Conservation (phyloP, 1,140 invertebrate genomes). For the Anastrepha obliqua region DNA sequence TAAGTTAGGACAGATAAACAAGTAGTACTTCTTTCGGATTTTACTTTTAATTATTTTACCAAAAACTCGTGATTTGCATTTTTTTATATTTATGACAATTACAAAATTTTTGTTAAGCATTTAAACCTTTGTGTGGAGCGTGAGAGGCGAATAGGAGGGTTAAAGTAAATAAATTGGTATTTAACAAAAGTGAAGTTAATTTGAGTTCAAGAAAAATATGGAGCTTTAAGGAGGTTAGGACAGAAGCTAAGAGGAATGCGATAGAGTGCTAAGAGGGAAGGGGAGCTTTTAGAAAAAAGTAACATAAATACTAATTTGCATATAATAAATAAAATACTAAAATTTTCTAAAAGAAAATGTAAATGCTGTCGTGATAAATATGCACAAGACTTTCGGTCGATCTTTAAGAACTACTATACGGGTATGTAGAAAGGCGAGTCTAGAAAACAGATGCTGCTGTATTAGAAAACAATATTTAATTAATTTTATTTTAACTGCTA, state of each 20-base stretch:
- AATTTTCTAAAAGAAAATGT: neutral
- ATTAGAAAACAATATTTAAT: too few species aligned
- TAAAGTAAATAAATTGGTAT: neutral
- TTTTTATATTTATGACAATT: neutral
- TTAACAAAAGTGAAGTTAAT: neutral
- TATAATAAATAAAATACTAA: slow-evolving; percentile 9
- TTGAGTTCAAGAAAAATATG: neutral
- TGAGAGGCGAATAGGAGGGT: neutral
- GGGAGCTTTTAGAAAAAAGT: neutral
- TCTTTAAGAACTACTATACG: too few species aligned
- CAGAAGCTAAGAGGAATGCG: slow-evolving; percentile 22
- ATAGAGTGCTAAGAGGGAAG: slow-evolving; percentile 12
- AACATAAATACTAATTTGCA: neutral
- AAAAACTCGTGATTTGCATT: neutral
- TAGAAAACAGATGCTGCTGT: too few species aligned
- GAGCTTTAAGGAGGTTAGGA: neutral
- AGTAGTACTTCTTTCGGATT: neutral
- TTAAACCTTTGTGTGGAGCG: slow-evolving; percentile 5
- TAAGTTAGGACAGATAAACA: slow-evolving; percentile 1
- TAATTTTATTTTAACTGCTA: too few species aligned
- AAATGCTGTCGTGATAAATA: too few species aligned
- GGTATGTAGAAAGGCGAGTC: too few species aligned
- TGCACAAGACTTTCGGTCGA: too few species aligned
- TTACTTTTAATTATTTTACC: neutral
- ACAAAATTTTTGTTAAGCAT: slow-evolving; percentile 9